phyloP scores from a whole-genome alignment of 2,888 invertebrate genomes.

The Heliconius cydno region DNA sequence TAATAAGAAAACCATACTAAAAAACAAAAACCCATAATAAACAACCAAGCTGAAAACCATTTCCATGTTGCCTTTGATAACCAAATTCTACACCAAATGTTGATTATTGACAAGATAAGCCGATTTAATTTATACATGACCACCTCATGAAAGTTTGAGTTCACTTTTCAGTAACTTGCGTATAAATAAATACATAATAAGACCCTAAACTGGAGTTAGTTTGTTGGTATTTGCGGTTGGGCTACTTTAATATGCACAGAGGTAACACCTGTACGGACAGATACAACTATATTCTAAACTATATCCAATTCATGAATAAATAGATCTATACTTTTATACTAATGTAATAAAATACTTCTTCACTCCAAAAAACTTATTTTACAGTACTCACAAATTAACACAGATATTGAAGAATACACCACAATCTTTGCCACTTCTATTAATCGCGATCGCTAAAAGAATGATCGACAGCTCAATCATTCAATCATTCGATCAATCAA shows the following conservation, averaged over 20 bases:
- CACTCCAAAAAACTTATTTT: too few species aligned
- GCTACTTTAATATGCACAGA: constrained; percentile 5
- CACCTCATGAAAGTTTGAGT: constrained; percentile 3
- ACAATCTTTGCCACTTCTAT: too few species aligned
- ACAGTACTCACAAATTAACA: too few species aligned
- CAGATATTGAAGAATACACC: too few species aligned
- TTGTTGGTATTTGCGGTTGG: neutral
- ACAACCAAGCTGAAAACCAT: neutral
- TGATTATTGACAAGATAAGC: neutral
- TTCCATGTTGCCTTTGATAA: neutral
- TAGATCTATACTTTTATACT: neutral
- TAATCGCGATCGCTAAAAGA: too few species aligned
- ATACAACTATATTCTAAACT: neutral
- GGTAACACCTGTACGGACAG: constrained; percentile 10
- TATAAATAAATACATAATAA: constrained; percentile 8
- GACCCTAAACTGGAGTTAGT: constrained; percentile 8
- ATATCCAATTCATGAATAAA: neutral
- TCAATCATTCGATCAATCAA: too few species aligned
- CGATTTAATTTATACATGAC: constrained; percentile 13
- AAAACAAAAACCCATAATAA: neutral
- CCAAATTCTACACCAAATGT: neutral
- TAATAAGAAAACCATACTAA: neutral
- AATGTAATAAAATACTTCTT: too few species aligned
- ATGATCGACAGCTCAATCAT: too few species aligned
- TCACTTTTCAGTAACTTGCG: constrained; percentile 2